These are phyloP conservation scores for Myiozetetes cayanensis DNA, from an alignment of 2,113 vertebrate species.

Conservation along the genomic window DNA sequence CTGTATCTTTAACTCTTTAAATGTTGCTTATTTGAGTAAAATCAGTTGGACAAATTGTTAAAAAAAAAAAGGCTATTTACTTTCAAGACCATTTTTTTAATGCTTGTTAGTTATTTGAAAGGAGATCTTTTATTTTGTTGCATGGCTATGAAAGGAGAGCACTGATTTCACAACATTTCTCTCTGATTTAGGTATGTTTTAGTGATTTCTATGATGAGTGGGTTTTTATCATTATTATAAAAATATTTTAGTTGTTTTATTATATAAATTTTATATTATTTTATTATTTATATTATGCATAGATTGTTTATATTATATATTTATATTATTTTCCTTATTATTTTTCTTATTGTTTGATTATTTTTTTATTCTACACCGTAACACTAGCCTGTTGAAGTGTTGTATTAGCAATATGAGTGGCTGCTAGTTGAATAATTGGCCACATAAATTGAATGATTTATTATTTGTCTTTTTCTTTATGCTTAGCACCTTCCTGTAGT, in stretches of 20 bases:
- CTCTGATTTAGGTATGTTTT: neutral
- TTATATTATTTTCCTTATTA: no score
- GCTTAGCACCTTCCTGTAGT: conserved; percentile 40
- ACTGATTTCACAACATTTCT: neutral
- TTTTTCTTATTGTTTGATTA: no score
- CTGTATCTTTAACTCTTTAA: neutral
- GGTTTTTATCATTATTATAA: neutral
- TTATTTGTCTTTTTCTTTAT: neutral
- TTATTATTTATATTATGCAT: no score
- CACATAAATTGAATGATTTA: neutral
- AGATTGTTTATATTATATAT: no score
- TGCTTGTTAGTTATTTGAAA: neutral
- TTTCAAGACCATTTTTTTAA: neutral
- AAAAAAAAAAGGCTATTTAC: neutral
- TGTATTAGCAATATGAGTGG: neutral
- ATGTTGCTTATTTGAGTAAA: neutral
- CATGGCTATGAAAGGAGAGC: neutral
- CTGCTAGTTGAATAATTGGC: conserved; percentile 7
- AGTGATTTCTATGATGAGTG: neutral
- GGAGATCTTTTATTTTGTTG: neutral
- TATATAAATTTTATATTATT: no score
- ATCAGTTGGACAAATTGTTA: neutral
- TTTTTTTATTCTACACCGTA: neutral
- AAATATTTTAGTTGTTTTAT: no score
- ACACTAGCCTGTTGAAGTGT: neutral